Percentiles rank a stretch among this genome's conserved stretches.
Evolutionary conservation across 2,888 invertebrate genomes (phyloP).

Genomic region (Mellilla xanthometata): DNA sequence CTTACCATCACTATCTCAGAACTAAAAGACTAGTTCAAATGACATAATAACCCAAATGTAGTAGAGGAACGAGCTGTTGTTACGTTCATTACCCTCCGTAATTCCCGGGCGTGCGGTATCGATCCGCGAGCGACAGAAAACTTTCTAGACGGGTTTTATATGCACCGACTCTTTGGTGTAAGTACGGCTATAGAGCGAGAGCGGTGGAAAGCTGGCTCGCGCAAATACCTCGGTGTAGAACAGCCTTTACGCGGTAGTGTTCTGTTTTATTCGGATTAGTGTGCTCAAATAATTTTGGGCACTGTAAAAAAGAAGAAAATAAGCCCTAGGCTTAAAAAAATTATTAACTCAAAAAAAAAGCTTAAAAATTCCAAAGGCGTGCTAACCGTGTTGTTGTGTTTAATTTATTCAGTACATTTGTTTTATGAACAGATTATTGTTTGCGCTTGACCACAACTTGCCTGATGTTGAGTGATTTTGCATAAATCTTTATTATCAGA

Average conservation of each 20-base stretch:
- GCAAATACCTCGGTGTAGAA: slow-evolving; percentile 35
- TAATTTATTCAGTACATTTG: too few relatives aligned
- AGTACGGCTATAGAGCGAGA: slow-evolving; percentile 52
- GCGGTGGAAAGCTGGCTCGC: slow-evolving; percentile 31
- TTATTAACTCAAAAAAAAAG: too few relatives aligned
- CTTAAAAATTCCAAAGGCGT: too few relatives aligned
- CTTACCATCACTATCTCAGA: neutral
- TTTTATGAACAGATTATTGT: too few relatives aligned
- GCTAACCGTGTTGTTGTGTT: too few relatives aligned
- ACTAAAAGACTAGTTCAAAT: slow-evolving; percentile 39
- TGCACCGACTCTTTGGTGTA: slow-evolving; percentile 77
- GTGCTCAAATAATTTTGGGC: too few relatives aligned
- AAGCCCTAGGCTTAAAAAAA: too few relatives aligned
- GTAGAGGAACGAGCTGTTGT: slow-evolving; percentile 65
- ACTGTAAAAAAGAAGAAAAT: too few relatives aligned
- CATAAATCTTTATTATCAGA: too few relatives aligned
- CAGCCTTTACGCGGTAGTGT: slow-evolving; percentile 19
- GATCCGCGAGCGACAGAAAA: slow-evolving; percentile 80
- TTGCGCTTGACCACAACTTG: too few relatives aligned
- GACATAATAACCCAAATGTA: slow-evolving; percentile 79
- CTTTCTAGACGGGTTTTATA: slow-evolving; percentile 84
- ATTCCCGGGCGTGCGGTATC: slow-evolving; percentile 71
- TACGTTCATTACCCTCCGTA: slow-evolving; percentile 65
- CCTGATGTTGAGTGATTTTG: too few relatives aligned
- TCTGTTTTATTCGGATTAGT: too few relatives aligned